Conservation (phyloP, 2,113 vertebrate genomes). For the Setophaga kirtlandii region DNA sequence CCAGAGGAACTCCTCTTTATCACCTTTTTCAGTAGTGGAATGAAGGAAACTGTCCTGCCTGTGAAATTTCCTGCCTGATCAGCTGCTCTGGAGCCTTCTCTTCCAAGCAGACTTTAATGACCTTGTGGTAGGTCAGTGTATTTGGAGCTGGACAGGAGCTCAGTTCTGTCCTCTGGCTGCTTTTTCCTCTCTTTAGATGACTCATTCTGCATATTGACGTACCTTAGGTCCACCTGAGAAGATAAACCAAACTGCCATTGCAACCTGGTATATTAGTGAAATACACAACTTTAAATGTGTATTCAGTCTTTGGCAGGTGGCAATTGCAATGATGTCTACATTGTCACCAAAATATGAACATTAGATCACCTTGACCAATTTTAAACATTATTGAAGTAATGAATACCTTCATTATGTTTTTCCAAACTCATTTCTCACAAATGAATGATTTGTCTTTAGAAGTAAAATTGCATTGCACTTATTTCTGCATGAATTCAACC, state of each 20-base stretch:
- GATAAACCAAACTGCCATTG: neutral
- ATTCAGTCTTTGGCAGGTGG: neutral
- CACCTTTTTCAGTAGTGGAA: neutral
- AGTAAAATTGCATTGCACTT: neutral
- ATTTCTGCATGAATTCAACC: constrained; percentile 29
- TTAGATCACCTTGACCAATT: neutral
- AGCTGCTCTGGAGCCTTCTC: neutral
- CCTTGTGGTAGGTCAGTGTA: fast-evolving
- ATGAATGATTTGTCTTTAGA: constrained; percentile 1
- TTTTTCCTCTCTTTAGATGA: neutral
- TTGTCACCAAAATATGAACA: neutral
- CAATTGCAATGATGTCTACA: neutral
- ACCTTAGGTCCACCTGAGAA: neutral
- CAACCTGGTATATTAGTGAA: neutral
- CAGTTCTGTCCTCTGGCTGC: neutral
- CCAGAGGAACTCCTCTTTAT: neutral
- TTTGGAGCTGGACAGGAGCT: neutral
- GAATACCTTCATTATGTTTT: neutral
- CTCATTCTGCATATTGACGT: neutral
- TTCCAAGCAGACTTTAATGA: neutral
- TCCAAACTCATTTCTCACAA: neutral
- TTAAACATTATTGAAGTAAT: neutral
- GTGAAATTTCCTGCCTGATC: neutral
- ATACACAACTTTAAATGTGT: fast-evolving
- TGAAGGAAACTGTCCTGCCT: neutral